phyloP scores from a whole-genome alignment of 2,797 vertebrate genomes.

The Sparus aurata region DNA sequence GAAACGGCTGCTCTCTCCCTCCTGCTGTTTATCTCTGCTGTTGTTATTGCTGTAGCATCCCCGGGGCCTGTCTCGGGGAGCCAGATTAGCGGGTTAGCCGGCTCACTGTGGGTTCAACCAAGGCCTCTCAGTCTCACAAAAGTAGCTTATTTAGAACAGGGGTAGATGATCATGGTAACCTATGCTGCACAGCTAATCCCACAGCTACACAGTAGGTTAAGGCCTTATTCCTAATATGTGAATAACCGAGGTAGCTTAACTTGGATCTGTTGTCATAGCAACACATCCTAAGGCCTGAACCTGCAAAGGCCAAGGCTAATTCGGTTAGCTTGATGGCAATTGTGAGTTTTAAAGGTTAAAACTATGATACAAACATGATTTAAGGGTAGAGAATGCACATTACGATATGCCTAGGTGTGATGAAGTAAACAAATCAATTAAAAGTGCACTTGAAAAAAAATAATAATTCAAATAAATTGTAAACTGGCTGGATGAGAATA shows the following conservation, averaged over 20 bases:
- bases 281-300: not conserved
- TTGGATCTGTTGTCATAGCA: not conserved
- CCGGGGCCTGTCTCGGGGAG: slow-evolving; percentile 52
- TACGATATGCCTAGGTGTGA: not conserved
- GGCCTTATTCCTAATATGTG: not conserved
- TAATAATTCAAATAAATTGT: not conserved
- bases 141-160: slow-evolving; percentile 28
- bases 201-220: slow-evolving; percentile 1
- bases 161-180: slow-evolving; percentile 21
- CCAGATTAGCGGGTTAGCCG: slow-evolving; percentile 46
- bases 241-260: not conserved
- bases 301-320: not conserved
- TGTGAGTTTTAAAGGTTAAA: not conserved
- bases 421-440: not conserved
- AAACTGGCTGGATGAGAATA: not conserved
- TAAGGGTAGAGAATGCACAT: not conserved
- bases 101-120: slow-evolving; percentile 43
- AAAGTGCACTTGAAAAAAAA: not conserved
- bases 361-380: not conserved
- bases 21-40: slow-evolving; percentile 57
- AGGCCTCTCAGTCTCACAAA: slow-evolving; percentile 36
- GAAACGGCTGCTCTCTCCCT: slow-evolving; percentile 41
- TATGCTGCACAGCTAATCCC: slow-evolving; percentile 17
- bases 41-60: slow-evolving; percentile 54
- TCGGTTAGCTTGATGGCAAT: not conserved